Base-by-base conservation (phyloP, 2,113 vertebrate species). In the Myxocyprinus asiaticus region DNA sequence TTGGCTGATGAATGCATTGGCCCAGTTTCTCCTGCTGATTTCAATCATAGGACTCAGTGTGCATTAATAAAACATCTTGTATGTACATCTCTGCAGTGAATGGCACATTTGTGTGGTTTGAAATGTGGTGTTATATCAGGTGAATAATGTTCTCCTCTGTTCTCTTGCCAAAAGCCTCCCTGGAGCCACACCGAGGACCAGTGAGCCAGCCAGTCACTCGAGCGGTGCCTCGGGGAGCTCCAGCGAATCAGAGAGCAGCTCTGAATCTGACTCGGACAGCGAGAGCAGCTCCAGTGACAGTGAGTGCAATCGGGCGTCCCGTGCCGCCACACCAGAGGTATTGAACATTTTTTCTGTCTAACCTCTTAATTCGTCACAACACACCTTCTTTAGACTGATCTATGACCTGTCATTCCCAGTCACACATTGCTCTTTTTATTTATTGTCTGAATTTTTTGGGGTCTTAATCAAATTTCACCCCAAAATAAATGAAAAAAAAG, bases 301-400 rank as follows among this genome's bases (percentile, higher is more conserved):
- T 0, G 95, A 95, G 82, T 94, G 94, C 87, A 97, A 97, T 67
- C 92, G 93, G 84, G 92, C 93, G 4, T 94, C 96, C 0, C 94
- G 95, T 48, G 94, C 89, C 68, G 89, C 93, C 81, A 97, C 95
- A 0, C 96, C 97, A 0, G 96, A 99, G 97, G 97, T 99, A 90
- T 15, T 22, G 48, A 68, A 59, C 72, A n/a, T 33, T 9, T 22
- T 68, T 10, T 56, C 51, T 50, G 11, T 7, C 7, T 33, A 51
- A 12, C 14, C 6, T 14, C 43, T 45, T 12, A 58, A 33, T 44
- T 56, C 55, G 47, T n/a, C 3, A 55, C 33, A 58, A 22, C 12
- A 62, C 44, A 74, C 5, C 7, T 5, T 11, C 8, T 8, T 22
- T 10, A 10, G 8, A 53, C 4, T 44, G 4, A 15, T 42, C 33